Conservation (phyloP, 2,797 vertebrate genomes). For the Danionella dracula region DNA sequence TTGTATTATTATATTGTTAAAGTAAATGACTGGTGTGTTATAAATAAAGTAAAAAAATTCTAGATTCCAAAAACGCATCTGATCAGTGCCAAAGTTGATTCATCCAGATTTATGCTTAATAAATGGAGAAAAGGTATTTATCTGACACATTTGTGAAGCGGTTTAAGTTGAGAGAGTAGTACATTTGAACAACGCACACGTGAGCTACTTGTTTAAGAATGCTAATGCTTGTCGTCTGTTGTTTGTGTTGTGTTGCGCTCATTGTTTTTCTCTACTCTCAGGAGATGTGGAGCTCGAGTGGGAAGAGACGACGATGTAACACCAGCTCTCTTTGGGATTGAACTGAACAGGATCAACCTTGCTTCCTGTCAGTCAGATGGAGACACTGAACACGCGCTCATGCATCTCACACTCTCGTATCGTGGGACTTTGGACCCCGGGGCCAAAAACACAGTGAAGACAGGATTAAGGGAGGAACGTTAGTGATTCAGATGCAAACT, state of each 20-base stretch:
- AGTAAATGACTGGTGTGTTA: too few species aligned
- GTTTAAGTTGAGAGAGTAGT: too few species aligned
- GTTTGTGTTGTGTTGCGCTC: background rate
- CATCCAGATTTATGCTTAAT: too few species aligned
- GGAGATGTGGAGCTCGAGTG: conserved; percentile 97
- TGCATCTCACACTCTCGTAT: background rate
- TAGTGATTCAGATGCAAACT: background rate
- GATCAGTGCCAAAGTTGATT: too few species aligned
- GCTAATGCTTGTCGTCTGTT: background rate
- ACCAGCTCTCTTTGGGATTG: background rate
- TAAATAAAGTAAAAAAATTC: too few species aligned
- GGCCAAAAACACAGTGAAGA: conserved; percentile 23
- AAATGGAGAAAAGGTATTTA: too few species aligned
- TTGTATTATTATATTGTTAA: too few species aligned
- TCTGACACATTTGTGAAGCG: too few species aligned
- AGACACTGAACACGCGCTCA: background rate
- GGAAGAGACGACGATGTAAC: conserved; percentile 98
- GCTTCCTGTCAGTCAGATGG: background rate
- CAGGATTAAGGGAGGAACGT: conserved; percentile 17
- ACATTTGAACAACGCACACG: too few species aligned
- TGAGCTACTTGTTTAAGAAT: too few species aligned
- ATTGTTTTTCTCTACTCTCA: conserved; percentile 44
- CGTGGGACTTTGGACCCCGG: background rate
- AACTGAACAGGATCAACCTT: too few species aligned
- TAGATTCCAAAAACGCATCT: too few species aligned